Base-by-base conservation (phyloP, 2,888 invertebrate species). In the Lycophotia porphyrea region DNA sequence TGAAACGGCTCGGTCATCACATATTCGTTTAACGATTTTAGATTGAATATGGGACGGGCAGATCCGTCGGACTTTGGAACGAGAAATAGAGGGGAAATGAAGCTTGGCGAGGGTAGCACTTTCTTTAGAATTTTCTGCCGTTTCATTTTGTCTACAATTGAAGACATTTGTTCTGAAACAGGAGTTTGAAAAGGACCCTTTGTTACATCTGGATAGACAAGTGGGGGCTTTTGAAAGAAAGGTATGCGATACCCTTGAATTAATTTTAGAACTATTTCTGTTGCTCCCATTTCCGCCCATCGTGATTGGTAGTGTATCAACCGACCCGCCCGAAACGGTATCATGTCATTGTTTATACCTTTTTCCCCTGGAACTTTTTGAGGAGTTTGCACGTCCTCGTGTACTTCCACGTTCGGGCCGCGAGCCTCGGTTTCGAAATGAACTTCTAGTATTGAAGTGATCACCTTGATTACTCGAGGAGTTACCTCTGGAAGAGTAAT, bases 361-460 rank as follows among this genome's bases (percentile, higher is more conserved):
- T 44, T 44, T 44, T 44, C n/a, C 44, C 18, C 44, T 44, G 44
- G 44, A 44, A 18, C 18, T 44, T 18, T 44, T 60, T 34, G 60
- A 34, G 21, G 31, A 34, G 60, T 34, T 60, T 60, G 60, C 31
- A 60, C 60, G 60, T 60, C 64, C 64, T 64, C 64, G 64, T 27
- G n/a, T 64, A 64, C 27, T 44, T 27, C 64, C 42, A 64, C 39
- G 64, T 42, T 44, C 42, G 42, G 39, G 63, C 36, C 63, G 63
- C 63, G 63, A 63, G 36, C 39, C 63, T n/a, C n/a, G 63, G 39
- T 63, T 64, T 42, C 27, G 64, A 64, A 64, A 64, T 42, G 64
- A 64, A 64, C 64, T 42, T 64, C 27, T 64, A 21, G 42, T 64
- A 44, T 64, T 63, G 18, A 63, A 64, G 21, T 64, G 42, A 42